A percentile compares a stretch with the other conserved stretches of the same genome.
phyloP scores from a whole-genome alignment of 2,888 invertebrate genomes.

The Bombylius discolor region DNA sequence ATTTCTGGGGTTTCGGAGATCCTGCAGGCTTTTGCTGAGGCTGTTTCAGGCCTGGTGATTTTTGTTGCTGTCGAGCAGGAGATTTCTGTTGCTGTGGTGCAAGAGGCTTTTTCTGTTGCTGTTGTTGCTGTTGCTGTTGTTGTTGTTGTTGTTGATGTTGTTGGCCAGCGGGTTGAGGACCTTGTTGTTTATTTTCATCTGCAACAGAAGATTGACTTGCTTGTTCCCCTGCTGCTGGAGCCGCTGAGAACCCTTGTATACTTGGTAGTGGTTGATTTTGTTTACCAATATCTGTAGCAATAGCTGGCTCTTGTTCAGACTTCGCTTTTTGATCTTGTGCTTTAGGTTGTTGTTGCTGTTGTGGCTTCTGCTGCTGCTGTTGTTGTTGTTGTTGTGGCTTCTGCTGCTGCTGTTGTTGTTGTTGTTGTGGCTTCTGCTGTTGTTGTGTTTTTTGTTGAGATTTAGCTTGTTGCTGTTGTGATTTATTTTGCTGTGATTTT shows the following conservation, averaged over 20 bases:
- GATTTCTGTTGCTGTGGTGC: neutral
- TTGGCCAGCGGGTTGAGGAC: neutral
- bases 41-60: neutral
- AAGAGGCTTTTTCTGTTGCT: neutral
- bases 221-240: too few species aligned
- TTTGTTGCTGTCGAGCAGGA: neutral
- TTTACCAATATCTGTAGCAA: too few species aligned
- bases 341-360: neutral
- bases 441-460: neutral
- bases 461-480: neutral
- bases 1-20: neutral
- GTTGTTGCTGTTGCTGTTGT: neutral
- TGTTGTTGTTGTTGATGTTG: neutral
- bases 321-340: neutral
- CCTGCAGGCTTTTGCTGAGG: neutral
- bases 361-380: conserved; percentile 2
- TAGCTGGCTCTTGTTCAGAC: too few species aligned
- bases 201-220: too few species aligned
- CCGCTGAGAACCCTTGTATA: too few species aligned
- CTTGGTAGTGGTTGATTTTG: too few species aligned
- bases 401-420: conserved; percentile 6
- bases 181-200: too few species aligned
- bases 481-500: neutral
- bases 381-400: conserved; percentile 9
- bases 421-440: neutral